Evolutionary conservation across 2,888 invertebrate species (phyloP), one percentile per base, ranked within the genome.

Genomic region (Cistogaster globosa): DNA sequence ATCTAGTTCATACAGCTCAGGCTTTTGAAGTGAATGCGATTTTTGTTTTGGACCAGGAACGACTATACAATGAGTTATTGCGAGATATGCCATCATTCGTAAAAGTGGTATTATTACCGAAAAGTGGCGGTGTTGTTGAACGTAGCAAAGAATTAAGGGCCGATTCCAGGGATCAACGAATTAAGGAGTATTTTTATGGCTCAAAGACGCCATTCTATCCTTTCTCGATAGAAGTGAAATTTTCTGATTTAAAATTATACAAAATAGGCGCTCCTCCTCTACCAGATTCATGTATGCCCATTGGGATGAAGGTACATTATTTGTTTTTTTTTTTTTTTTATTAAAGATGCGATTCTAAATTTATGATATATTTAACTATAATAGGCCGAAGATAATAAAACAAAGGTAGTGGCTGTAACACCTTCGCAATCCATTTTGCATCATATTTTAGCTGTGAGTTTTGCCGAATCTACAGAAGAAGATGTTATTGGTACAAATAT

Each of bases 91-190:
- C 99, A 0, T 95, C 95, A 85, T 97, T 97, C 93, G 98, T 99
- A 11, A 97, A 97, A 93, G 97, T 99, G 0, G 96, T 98, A 0
- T 95, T 97, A 88, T 92, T 97, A 85, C 98, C 98, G 0, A 99
- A 99, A 93, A 98, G 98, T 91, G 99, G 99, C 36, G 99, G 99
- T 57, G 99, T 98, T 8, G 98, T 98, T 0, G 98, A 98, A 91
- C 93, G 98, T 20, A 96, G 95, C 78, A 94, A 95, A 82, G 93
- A 94, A 22, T 94, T 95, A 77, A 94, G 98, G 58, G 94, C 94
- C 0, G 97, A 98, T 90, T 92, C 94, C 0, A 93, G 98, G 53
- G 98, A 98, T 93, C 94, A 94, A 69, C 94, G 97, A 67, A 96
- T 98, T 8, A 94, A 97, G 53, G 97, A 98, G 93, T 99, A 99